A percentile compares a stretch with the other conserved stretches of the same genome.
phyloP scores from a whole-genome alignment of 2,113 vertebrate genomes.

The Sturnira hondurensis region DNA sequence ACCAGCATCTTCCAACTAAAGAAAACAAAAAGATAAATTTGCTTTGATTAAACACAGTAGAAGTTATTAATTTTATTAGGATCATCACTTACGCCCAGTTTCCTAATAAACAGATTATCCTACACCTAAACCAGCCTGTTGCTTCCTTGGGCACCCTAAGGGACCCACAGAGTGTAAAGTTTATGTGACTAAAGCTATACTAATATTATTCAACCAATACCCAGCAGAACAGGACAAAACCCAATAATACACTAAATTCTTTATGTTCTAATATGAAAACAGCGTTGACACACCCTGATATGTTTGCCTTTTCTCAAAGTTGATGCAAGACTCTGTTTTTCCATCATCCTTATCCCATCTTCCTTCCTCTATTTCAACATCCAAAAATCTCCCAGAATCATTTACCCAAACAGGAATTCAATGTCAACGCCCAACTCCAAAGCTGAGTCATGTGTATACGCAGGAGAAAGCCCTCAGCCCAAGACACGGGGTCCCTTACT shows the following conservation, averaged over 20 bases:
- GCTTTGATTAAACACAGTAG: constrained; percentile 40
- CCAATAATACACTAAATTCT: background rate
- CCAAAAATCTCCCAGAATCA: background rate
- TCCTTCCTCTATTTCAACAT: background rate
- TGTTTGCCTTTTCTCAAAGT: background rate
- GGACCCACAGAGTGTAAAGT: background rate
- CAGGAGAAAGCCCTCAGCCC: background rate
- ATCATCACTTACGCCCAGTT: background rate
- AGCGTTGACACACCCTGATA: background rate
- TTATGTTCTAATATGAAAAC: background rate
- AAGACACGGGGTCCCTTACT: background rate
- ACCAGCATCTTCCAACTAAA: constrained; percentile 96
- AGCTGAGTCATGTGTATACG: background rate
- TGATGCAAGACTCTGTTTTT: background rate
- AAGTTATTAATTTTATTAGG: constrained; percentile 25
- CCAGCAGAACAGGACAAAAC: background rate
- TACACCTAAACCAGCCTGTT: background rate
- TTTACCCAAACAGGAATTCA: background rate
- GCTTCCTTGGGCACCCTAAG: background rate
- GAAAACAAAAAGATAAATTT: constrained; percentile 37
- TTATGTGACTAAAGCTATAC: background rate
- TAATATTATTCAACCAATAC: background rate
- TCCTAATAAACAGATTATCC: background rate
- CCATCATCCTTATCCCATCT: background rate
- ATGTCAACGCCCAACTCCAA: background rate